These are phyloP conservation scores for Chionomys nivalis DNA, from an alignment of 2,113 vertebrate genomes.

Conservation along the genomic window DNA sequence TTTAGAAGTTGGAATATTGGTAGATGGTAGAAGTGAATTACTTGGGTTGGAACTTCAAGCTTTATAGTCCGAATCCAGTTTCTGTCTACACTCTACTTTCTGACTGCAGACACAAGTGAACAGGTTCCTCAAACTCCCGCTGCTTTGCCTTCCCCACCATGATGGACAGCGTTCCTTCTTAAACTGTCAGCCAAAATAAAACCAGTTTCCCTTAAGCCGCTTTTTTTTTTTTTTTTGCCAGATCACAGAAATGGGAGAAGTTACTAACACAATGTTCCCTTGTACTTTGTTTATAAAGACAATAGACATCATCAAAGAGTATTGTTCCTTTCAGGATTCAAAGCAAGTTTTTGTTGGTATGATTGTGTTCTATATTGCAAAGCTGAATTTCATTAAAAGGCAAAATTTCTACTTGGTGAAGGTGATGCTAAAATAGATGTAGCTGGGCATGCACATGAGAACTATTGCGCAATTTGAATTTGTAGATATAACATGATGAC, in stretches of 20 bases:
- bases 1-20: not conserved
- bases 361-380: conserved; percentile 75
- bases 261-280: not conserved
- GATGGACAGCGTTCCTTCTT: not conserved
- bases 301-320: conserved; percentile 82
- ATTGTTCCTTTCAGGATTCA: conserved; percentile 74
- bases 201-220: not conserved
- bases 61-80: not conserved
- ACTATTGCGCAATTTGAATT: conserved; percentile 77
- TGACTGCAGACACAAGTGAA: too few relatives aligned
- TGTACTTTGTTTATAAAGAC: conserved; percentile 48
- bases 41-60: not conserved
- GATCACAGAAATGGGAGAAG: not conserved
- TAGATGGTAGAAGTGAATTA: not conserved
- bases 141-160: not conserved
- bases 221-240: not conserved
- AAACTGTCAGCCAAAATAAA: not conserved
- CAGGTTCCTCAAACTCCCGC: conserved; percentile 16
- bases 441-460: conserved; percentile 71
- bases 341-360: conserved; percentile 77
- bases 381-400: conserved; percentile 62
- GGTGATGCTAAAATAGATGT: not conserved
- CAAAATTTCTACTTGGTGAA: conserved; percentile 82
- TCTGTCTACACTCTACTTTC: not conserved
- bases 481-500: conserved; percentile 72